Percentiles rank a stretch among this genome's conserved stretches.
Conservation (phyloP, 1,140 invertebrate species). For the Drosophila burlai region DNA sequence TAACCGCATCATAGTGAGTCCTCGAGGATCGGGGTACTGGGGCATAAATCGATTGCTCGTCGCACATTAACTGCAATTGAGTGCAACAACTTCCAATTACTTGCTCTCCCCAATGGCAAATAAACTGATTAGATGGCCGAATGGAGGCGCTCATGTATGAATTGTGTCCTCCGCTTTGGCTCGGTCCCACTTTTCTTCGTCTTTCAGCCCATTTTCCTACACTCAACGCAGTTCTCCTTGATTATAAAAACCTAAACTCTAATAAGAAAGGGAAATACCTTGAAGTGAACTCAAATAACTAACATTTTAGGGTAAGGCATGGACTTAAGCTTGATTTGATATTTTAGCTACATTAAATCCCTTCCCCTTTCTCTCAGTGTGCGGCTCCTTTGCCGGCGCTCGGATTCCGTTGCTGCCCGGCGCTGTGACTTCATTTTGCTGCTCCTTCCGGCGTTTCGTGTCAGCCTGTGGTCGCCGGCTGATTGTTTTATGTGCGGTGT, state of each 20-base stretch:
- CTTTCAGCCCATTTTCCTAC: neutral
- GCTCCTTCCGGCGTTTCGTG: constrained; percentile 68
- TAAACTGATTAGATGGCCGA: constrained; percentile 48
- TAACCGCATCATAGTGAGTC: neutral
- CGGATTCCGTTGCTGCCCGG: constrained; percentile 12
- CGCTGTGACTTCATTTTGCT: constrained; percentile 72
- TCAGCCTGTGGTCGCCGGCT: constrained; percentile 70
- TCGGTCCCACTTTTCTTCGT: constrained; percentile 1
- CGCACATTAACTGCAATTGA: constrained; percentile 55
- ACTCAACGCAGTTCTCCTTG: neutral
- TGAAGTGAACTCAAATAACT: too few relatives aligned
- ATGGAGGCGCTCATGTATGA: constrained; percentile 58
- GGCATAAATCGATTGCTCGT: neutral
- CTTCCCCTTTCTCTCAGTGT: neutral
- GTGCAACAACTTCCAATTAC: constrained; percentile 62
- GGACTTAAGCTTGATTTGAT: neutral
- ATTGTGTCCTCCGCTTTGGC: constrained; percentile 37
- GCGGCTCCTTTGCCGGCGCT: constrained; percentile 11
- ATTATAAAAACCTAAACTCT: too few relatives aligned
- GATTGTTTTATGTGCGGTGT: constrained; percentile 80
- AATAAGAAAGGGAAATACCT: neutral
- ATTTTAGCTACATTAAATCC: neutral
- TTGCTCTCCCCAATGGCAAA: constrained; percentile 39
- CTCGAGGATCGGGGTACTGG: neutral
- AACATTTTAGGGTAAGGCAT: too few relatives aligned